phyloP scores from a whole-genome alignment of 64 coral and sea anemone genomes.

The Exaiptasia diaphana region DNA sequence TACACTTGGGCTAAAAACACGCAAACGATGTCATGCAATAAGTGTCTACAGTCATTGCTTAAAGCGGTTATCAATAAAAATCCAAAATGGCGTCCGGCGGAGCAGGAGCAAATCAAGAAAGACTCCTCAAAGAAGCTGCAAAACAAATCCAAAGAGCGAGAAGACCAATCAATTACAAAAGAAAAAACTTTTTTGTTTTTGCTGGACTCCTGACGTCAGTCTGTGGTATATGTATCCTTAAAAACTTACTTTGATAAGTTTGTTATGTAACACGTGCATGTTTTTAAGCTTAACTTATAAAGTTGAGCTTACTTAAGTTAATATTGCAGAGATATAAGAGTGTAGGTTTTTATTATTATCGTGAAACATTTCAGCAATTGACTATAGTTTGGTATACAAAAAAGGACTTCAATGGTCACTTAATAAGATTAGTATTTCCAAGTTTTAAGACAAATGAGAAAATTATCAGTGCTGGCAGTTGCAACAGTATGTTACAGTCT shows the following conservation, averaged over 20 bases:
- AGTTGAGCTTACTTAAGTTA: neutral
- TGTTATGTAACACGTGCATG: too few relatives aligned
- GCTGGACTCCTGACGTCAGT: conserved; percentile 67
- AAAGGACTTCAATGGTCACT: neutral
- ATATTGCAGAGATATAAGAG: neutral
- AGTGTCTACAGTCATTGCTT: neutral
- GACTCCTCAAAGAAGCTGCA: conserved; percentile 14
- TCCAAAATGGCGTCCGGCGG: conserved; percentile 72
- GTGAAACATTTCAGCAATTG: neutral
- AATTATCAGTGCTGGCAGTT: too few relatives aligned
- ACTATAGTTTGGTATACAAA: neutral
- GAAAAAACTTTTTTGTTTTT: conserved; percentile 66
- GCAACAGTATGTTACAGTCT: too few relatives aligned
- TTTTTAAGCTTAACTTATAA: neutral
- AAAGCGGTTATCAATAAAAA: conserved; percentile 1
- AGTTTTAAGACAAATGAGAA: too few relatives aligned
- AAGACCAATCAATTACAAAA: conserved; percentile 24
- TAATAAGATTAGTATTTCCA: too few relatives aligned
- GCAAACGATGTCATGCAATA: neutral
- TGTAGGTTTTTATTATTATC: neutral
- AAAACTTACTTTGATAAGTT: too few relatives aligned
- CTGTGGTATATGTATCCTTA: conserved; percentile 91
- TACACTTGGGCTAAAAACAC: neutral
- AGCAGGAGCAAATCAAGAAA: conserved; percentile 30
- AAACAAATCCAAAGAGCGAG: conserved; percentile 38